Conservation (phyloP, 2,888 invertebrate genomes). For the Omphaloscelis lunosa region DNA sequence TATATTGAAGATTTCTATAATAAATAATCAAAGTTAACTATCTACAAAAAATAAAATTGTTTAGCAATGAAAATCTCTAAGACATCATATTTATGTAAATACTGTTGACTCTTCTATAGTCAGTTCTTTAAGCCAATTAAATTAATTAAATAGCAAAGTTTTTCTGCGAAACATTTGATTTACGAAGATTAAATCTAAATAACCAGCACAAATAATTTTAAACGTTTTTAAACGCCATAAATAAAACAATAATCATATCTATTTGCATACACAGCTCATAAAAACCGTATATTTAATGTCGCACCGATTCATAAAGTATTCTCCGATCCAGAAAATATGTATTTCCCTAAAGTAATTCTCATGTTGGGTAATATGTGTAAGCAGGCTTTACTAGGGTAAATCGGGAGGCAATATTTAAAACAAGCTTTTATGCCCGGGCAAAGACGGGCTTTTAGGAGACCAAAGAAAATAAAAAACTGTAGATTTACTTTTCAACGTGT, state of each 20-base stretch:
- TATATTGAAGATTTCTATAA: neutral
- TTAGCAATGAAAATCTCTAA: neutral
- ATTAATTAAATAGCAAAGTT: neutral
- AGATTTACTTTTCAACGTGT: constrained; percentile 81
- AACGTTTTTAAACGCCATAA: constrained; percentile 16
- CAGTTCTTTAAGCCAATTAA: neutral
- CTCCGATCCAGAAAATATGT: constrained; percentile 72
- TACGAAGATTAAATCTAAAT: neutral
- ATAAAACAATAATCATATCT: constrained; percentile 29
- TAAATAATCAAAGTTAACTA: neutral
- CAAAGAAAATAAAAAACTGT: constrained; percentile 81
- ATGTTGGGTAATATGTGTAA: constrained; percentile 80
- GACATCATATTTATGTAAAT: neutral
- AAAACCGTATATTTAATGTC: constrained; percentile 50
- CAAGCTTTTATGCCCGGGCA: constrained; percentile 83
- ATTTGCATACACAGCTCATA: constrained; percentile 37
- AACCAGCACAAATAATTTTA: neutral
- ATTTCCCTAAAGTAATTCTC: constrained; percentile 79
- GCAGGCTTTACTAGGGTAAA: constrained; percentile 83
- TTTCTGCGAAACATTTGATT: neutral
- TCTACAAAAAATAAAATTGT: neutral
- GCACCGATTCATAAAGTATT: constrained; percentile 65
- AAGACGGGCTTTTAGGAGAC: constrained; percentile 81
- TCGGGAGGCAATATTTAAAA: constrained; percentile 87
- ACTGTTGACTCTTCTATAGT: neutral